Percentiles rank a stretch among this genome's conserved stretches.
Evolutionary conservation across 2,888 invertebrate species (phyloP).

Genomic region (Trisateles emortualis): DNA sequence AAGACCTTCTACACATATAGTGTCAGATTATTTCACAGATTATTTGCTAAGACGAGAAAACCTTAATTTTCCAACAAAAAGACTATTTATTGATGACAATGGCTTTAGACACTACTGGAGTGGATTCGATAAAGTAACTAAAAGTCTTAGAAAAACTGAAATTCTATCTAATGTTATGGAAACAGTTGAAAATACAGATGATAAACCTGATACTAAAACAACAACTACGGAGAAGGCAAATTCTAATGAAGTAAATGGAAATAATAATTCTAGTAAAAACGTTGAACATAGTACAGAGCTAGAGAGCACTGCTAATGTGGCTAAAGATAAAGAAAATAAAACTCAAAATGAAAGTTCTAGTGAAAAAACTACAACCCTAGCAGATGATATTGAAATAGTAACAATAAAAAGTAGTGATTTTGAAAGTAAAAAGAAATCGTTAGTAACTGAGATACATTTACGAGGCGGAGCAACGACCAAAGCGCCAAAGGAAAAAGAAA

Average conservation of each 20-base stretch:
- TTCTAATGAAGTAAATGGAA: background rate
- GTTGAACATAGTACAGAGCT: background rate
- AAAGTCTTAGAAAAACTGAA: constrained; percentile 53
- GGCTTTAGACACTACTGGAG: constrained; percentile 73
- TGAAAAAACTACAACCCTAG: background rate
- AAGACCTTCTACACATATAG: constrained; percentile 59
- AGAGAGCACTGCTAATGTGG: too few species aligned
- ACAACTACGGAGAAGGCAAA: background rate
- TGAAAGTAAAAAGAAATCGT: background rate
- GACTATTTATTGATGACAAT: constrained; percentile 65
- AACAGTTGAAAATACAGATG: background rate
- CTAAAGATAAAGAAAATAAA: too few species aligned
- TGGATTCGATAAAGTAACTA: constrained; percentile 44
- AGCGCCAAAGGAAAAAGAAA: constrained; percentile 16
- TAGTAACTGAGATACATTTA: too few species aligned
- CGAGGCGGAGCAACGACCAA: background rate
- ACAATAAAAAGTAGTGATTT: background rate
- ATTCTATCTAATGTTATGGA: background rate
- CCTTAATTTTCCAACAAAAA: constrained; percentile 16
- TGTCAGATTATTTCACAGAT: constrained; percentile 67
- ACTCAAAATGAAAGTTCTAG: background rate
- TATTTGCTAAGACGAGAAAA: constrained; percentile 52
- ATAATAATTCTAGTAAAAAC: background rate
- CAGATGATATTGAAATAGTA: too few species aligned
- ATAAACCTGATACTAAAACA: background rate